phyloP scores from a whole-genome alignment of 2,113 vertebrate species.

The Proteles cristata region DNA sequence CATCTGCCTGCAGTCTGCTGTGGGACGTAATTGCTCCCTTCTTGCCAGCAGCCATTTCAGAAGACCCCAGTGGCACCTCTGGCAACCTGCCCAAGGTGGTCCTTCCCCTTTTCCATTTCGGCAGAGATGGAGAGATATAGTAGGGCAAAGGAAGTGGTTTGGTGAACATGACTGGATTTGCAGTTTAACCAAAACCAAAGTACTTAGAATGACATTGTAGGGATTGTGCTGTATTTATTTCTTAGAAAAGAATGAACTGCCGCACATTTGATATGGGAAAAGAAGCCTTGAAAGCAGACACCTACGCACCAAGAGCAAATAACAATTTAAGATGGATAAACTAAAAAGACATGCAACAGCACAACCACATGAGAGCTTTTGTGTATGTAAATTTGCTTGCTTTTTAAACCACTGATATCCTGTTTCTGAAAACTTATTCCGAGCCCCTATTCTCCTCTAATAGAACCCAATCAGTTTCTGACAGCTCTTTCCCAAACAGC shows the following conservation, averaged over 20 bases:
- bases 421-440: conserved; percentile 73
- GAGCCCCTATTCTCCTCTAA: conserved; percentile 70
- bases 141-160: conserved; percentile 61
- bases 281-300: conserved; percentile 73
- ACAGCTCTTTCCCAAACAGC: conserved; percentile 81
- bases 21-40: not conserved
- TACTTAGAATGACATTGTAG: conserved; percentile 32
- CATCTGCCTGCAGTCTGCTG: conserved; percentile 64
- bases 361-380: conserved; percentile 41
- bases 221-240: conserved; percentile 42
- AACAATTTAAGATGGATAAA: conserved; percentile 60
- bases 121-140: conserved; percentile 6
- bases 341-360: conserved; percentile 58
- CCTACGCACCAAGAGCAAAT: conserved; percentile 61
- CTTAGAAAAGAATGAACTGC: conserved; percentile 53
- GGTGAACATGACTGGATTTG: conserved; percentile 53
- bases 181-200: conserved; percentile 70
- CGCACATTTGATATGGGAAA: conserved; percentile 45
- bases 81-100: conserved; percentile 39
- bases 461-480: conserved; percentile 75
- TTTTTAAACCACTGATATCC: conserved; percentile 69
- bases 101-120: conserved; percentile 12
- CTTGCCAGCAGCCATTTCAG: conserved; percentile 36
- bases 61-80: conserved; percentile 32
- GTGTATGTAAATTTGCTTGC: conserved; percentile 67